Percentiles rank a stretch among this genome's conserved stretches.
phyloP scores from a whole-genome alignment of 2,113 vertebrate genomes.

The Halichoeres trimaculatus region DNA sequence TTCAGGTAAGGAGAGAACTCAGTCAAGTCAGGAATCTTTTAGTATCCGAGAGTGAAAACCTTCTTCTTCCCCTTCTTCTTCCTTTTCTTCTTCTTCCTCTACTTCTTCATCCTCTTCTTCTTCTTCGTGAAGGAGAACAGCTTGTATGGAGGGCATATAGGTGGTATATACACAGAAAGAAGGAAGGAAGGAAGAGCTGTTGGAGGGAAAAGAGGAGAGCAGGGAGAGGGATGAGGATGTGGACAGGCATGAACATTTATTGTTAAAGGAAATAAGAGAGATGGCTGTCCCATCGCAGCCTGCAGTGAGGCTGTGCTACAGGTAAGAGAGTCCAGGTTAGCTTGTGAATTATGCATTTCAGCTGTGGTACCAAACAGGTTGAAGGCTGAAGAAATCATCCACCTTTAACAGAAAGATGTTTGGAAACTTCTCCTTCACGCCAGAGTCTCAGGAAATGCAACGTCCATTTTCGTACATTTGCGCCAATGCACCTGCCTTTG shows the following conservation, averaged over 20 bases:
- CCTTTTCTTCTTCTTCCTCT: no score
- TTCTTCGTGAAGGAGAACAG: neutral
- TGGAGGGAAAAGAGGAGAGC: constrained; percentile 24
- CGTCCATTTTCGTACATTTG: neutral
- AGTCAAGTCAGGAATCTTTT: constrained; percentile 19
- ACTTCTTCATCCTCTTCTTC: no score
- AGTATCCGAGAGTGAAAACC: constrained; percentile 5
- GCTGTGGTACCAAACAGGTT: constrained; percentile 39
- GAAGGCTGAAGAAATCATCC: constrained; percentile 41
- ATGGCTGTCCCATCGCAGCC: constrained; percentile 64
- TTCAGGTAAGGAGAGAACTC: constrained; percentile 81
- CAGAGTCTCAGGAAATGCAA: neutral
- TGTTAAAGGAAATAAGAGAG: constrained; percentile 77
- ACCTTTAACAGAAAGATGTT: constrained; percentile 9
- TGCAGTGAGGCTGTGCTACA: constrained; percentile 56
- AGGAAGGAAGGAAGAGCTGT: constrained; percentile 36
- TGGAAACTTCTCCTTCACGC: constrained; percentile 8
- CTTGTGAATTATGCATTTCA: constrained; percentile 67
- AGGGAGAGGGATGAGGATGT: constrained; percentile 61
- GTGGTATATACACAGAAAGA: constrained; percentile 23
- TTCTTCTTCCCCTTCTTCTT: no score
- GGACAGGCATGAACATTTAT: constrained; percentile 70
- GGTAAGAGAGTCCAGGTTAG: constrained; percentile 65
- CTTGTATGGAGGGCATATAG: neutral
- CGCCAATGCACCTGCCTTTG: constrained; percentile 16